These are phyloP conservation scores for Eospalax fontanierii DNA, from an alignment of 2,797 vertebrate genomes.

Conservation along the genomic window DNA sequence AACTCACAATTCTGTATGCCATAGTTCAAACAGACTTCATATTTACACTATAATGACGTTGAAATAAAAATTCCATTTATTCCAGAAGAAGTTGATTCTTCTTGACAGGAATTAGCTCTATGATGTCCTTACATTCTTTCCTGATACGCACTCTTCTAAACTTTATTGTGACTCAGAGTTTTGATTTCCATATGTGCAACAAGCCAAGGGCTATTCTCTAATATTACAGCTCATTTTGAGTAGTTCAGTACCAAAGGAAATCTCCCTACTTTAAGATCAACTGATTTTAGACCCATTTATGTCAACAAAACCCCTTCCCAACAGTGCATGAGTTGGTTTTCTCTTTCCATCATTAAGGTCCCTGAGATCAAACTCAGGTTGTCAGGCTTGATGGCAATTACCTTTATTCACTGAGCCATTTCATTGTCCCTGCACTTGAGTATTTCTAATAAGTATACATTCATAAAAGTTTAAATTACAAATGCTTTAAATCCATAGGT, in stretches of 20 bases:
- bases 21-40: neutral
- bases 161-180: neutral
- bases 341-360: neutral
- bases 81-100: neutral
- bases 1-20: neutral
- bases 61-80: neutral
- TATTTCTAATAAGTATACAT: constrained; percentile 40
- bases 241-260: neutral
- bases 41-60: neutral
- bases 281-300: no score
- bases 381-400: neutral
- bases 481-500: constrained; percentile 5
- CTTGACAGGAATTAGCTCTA: no score
- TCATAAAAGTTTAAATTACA: constrained; percentile 41
- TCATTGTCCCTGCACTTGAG: neutral
- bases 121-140: no score
- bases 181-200: neutral
- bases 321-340: neutral
- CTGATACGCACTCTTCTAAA: neutral
- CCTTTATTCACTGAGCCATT: no score
- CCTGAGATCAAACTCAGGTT: neutral
- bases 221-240: neutral
- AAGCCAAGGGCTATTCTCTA: neutral
- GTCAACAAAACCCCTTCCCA: no score
- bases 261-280: no score